phyloP scores from a whole-genome alignment of 2,797 vertebrate genomes.

The Australoheros facetus region DNA sequence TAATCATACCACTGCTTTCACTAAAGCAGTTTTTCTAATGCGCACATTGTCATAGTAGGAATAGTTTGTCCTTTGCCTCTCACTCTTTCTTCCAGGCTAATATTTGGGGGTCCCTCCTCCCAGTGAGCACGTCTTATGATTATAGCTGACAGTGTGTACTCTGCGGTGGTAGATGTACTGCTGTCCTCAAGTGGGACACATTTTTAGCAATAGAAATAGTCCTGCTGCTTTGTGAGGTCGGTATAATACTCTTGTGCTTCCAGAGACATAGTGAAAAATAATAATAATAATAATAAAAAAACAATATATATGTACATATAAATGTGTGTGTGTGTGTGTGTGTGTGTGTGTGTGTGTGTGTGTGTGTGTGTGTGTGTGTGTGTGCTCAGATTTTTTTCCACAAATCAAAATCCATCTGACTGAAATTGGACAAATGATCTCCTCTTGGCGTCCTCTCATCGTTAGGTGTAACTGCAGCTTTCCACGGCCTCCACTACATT shows the following conservation, averaged over 20 bases:
- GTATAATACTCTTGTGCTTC: slow-evolving; percentile 5
- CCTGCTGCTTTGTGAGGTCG: not conserved
- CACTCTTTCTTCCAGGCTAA: slow-evolving; percentile 2
- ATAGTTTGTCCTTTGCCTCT: slow-evolving; percentile 24
- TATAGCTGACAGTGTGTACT: slow-evolving; percentile 44
- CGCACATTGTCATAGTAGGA: not conserved
- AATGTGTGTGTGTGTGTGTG: too few relatives aligned
- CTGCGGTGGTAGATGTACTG: slow-evolving; percentile 20
- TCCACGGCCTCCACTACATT: not conserved
- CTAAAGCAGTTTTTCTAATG: not conserved
- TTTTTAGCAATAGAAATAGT: slow-evolving; percentile 27
- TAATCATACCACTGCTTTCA: slow-evolving; percentile 23
- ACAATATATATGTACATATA: too few relatives aligned
- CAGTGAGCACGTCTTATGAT: slow-evolving; percentile 24
- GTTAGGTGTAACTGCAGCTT: not conserved
- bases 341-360: too few relatives aligned
- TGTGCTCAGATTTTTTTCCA: not conserved
- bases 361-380: too few relatives aligned
- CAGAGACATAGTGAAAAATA: not conserved
- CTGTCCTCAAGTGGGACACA: slow-evolving; percentile 32
- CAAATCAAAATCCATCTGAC: not conserved
- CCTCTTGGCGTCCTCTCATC: not conserved
- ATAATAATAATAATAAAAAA: too few relatives aligned
- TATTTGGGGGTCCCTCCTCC: slow-evolving; percentile 3
- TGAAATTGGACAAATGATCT: slow-evolving; percentile 15